These are phyloP conservation scores for Pterostichus madidus DNA, from an alignment of 2,888 invertebrate genomes.

Conservation along the genomic window DNA sequence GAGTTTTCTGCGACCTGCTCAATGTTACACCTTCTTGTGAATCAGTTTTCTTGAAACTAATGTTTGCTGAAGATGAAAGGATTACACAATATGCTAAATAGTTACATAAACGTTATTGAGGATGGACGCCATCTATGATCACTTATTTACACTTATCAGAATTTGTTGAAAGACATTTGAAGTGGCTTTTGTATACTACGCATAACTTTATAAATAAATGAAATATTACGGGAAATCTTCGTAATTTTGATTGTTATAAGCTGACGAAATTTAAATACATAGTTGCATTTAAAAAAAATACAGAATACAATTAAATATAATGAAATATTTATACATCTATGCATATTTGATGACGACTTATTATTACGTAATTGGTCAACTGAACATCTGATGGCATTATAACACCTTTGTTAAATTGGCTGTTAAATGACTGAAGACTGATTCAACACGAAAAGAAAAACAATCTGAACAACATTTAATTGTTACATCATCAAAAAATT, in stretches of 20 bases:
- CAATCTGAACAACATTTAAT: constrained; percentile 23
- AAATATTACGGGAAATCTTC: too few relatives aligned
- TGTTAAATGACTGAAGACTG: constrained; percentile 19
- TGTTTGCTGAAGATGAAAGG: constrained; percentile 8
- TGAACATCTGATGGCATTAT: not conserved
- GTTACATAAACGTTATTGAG: constrained; percentile 22
- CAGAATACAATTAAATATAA: too few relatives aligned
- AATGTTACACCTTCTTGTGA: constrained; percentile 38
- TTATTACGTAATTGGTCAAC: not conserved
- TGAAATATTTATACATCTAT: not conserved
- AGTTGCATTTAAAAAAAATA: too few relatives aligned
- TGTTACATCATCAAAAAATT: constrained; percentile 32
- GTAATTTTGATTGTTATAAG: too few relatives aligned
- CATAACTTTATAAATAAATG: not conserved
- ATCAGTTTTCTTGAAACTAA: constrained; percentile 9
- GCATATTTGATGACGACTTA: not conserved
- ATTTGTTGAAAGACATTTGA: not conserved
- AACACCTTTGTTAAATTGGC: constrained; percentile 35
- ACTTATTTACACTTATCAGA: constrained; percentile 13
- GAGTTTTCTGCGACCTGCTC: constrained; percentile 37
- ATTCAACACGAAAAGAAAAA: constrained; percentile 33
- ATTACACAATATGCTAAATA: constrained; percentile 41
- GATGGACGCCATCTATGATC: constrained; percentile 4
- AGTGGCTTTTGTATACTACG: too few relatives aligned
- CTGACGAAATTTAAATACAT: too few relatives aligned